These are phyloP conservation scores for Actinemys pallida DNA, from an alignment of 2,113 vertebrate species.

Conservation along the genomic window DNA sequence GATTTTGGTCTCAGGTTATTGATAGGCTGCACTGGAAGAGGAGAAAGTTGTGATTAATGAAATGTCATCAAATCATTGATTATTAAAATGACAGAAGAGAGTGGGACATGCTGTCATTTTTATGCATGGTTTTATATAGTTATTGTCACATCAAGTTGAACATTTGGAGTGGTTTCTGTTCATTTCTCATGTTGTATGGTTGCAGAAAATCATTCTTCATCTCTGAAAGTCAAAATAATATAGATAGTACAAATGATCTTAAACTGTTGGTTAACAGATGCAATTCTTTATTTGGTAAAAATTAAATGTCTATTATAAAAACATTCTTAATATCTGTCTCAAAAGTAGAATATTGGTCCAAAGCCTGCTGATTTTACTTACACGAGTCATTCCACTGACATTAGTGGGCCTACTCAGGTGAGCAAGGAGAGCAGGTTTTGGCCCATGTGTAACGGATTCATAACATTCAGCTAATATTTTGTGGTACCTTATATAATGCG, in stretches of 20 bases:
- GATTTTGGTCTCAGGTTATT: background rate
- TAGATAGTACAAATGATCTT: background rate
- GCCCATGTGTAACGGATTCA: background rate
- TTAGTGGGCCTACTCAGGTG: background rate
- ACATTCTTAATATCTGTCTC: background rate
- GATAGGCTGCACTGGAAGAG: background rate
- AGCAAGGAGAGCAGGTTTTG: background rate
- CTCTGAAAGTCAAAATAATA: background rate
- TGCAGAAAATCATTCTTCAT: background rate
- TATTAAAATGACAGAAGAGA: background rate
- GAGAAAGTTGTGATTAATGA: background rate
- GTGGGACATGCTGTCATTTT: fast-evolving
- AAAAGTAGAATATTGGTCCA: background rate
- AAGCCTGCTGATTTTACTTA: background rate
- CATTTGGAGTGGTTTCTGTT: background rate
- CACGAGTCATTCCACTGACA: background rate
- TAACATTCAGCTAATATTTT: background rate
- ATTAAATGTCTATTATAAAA: background rate
- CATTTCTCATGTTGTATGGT: background rate
- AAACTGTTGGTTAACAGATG: background rate
- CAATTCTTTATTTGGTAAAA: fast-evolving
- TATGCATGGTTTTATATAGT: background rate
- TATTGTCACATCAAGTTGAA: fast-evolving
- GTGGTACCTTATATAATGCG: background rate
- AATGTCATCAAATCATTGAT: background rate